These are phyloP conservation scores for Lasioglossum leucozonium DNA, from an alignment of 2,888 invertebrate species.

Conservation along the genomic window DNA sequence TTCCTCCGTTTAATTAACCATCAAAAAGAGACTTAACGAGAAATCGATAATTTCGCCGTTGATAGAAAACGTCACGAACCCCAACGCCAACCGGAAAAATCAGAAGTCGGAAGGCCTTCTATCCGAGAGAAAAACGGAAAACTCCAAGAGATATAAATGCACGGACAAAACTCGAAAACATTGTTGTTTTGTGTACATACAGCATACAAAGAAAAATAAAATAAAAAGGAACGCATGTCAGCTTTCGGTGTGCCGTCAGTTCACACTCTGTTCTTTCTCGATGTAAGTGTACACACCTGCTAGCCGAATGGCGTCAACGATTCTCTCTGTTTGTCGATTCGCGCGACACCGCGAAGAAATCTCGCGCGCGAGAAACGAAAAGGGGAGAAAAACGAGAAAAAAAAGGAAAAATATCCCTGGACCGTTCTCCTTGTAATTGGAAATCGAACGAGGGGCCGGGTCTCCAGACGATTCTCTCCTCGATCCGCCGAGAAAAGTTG, in stretches of 20 bases:
- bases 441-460: neutral
- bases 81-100: constrained; percentile 25
- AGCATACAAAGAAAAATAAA: no score
- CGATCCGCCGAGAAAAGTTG: neutral
- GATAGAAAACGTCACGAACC: neutral
- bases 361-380: neutral
- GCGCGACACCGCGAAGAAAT: constrained; percentile 15
- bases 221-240: constrained; percentile 56
- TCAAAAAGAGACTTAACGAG: neutral
- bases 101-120: constrained; percentile 60
- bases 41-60: neutral
- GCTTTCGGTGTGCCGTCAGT: constrained; percentile 55
- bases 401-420: neutral
- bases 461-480: constrained; percentile 1
- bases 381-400: no score
- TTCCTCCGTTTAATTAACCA: neutral
- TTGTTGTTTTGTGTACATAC: constrained; percentile 2
- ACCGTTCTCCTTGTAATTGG: neutral
- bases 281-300: constrained; percentile 42
- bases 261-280: constrained; percentile 49
- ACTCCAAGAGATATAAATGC: neutral
- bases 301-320: constrained; percentile 25
- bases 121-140: constrained; percentile 13
- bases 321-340: constrained; percentile 2
- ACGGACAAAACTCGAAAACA: neutral